phyloP scores from a whole-genome alignment of 1,140 invertebrate species.

The Tetraneura akinire region DNA sequence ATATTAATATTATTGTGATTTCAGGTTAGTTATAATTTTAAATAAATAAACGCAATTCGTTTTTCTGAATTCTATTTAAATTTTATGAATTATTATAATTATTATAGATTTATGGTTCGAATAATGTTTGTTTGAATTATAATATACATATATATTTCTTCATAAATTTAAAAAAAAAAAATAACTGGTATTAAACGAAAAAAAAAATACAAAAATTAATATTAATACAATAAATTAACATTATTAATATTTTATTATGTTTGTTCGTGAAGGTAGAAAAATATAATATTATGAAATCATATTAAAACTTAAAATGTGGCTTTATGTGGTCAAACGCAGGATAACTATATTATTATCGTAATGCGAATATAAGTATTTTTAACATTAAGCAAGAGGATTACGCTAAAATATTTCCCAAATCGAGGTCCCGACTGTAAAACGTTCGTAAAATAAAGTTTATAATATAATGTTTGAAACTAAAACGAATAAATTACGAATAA shows the following conservation, averaged over 20 bases:
- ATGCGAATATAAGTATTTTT: conserved; percentile 11
- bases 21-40: too few relatives aligned
- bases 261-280: neutral
- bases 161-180: too few relatives aligned
- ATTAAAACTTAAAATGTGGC: neutral
- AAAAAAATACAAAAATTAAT: too few relatives aligned
- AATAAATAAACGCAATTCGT: too few relatives aligned
- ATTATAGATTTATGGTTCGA: too few relatives aligned
- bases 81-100: too few relatives aligned
- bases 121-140: too few relatives aligned
- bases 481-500: neutral
- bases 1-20: too few relatives aligned
- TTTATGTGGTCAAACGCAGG: neutral
- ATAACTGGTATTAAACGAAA: too few relatives aligned
- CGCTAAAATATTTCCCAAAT: neutral
- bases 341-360: neutral
- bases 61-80: too few relatives aligned
- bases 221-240: neutral
- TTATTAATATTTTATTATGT: neutral
- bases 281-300: neutral
- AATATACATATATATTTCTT: too few relatives aligned
- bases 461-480: conserved; percentile 14
- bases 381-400: neutral
- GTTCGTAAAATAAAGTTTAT: neutral
- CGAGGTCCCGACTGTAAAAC: neutral